These are phyloP conservation scores for Hyposmocoma kahamanoa DNA, from an alignment of 1,140 invertebrate species.

Conservation along the genomic window DNA sequence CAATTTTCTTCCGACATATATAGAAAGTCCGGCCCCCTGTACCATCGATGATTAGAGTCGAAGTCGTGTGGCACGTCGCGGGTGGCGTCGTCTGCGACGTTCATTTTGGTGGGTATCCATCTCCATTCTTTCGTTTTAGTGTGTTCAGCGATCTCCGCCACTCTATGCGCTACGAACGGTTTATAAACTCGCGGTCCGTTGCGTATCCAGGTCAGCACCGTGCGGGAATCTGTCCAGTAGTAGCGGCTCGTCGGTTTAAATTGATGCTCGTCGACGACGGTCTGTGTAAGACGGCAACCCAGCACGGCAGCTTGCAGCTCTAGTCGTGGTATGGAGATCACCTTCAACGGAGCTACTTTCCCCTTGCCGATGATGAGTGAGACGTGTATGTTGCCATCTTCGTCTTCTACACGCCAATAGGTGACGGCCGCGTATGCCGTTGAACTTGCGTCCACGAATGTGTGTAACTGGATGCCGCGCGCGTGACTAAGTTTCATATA, in stretches of 20 bases:
- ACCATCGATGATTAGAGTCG: constrained; percentile 21
- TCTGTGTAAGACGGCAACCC: constrained; percentile 23
- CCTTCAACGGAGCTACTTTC: too few relatives aligned
- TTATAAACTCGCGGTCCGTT: constrained; percentile 26
- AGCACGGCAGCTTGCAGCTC: constrained; percentile 44
- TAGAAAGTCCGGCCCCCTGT: constrained; percentile 17
- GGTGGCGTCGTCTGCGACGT: constrained; percentile 30
- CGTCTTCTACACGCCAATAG: constrained; percentile 6
- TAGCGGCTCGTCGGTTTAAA: constrained; percentile 8
- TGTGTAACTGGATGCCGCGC: constrained; percentile 15
- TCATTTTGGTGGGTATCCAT: constrained; percentile 29
- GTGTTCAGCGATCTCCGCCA: constrained; percentile 36
- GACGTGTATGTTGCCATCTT: too few relatives aligned
- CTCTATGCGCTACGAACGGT: constrained; percentile 43
- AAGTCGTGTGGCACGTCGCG: constrained; percentile 6
- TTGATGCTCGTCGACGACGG: constrained; percentile 23
- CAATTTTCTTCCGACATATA: constrained; percentile 10
- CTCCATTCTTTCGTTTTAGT: constrained; percentile 31
- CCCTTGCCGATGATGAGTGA: too few relatives aligned
- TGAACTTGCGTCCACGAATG: constrained; percentile 11
- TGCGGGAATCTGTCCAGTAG: constrained; percentile 25
- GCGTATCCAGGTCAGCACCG: constrained; percentile 20
- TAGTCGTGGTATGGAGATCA: too few relatives aligned
- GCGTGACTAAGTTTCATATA: constrained; percentile 11
- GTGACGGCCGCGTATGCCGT: constrained; percentile 7